Conservation (phyloP, 1,140 invertebrate species). For the Venturia canescens region DNA sequence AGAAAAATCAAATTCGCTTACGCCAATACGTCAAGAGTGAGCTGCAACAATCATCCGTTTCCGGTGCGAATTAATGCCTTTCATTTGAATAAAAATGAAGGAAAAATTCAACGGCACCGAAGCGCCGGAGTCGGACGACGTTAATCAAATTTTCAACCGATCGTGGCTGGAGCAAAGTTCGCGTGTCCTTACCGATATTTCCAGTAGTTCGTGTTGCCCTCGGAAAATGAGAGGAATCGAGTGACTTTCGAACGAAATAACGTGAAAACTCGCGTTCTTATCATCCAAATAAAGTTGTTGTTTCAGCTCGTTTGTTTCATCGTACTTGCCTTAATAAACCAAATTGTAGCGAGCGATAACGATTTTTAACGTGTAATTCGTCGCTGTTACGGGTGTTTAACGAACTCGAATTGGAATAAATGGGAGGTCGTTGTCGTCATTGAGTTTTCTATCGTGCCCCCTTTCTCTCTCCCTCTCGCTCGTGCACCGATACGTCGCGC, state of each 20-base stretch:
- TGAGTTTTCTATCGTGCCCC: slow-evolving; percentile 29
- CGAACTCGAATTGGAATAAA: slow-evolving; percentile 62
- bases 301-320: slow-evolving; percentile 9
- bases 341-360: slow-evolving; percentile 48
- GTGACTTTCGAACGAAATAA: not conserved
- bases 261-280: slow-evolving; percentile 28
- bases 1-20: not conserved
- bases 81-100: not conserved
- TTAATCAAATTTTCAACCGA: too few species aligned
- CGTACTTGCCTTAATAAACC: slow-evolving; percentile 51
- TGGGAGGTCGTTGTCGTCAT: slow-evolving; percentile 58
- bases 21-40: not conserved
- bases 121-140: not conserved
- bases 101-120: not conserved
- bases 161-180: too few species aligned
- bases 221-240: too few species aligned
- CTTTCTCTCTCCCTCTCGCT: not conserved
- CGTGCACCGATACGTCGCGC: not conserved
- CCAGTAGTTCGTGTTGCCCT: too few species aligned
- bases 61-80: not conserved
- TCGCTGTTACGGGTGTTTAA: slow-evolving; percentile 53
- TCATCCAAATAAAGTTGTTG: not conserved
- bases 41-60: not conserved
- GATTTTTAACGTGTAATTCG: slow-evolving; percentile 56
- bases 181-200: too few species aligned